phyloP scores from a whole-genome alignment of 1,140 invertebrate genomes.

The Drosophila insularis region DNA sequence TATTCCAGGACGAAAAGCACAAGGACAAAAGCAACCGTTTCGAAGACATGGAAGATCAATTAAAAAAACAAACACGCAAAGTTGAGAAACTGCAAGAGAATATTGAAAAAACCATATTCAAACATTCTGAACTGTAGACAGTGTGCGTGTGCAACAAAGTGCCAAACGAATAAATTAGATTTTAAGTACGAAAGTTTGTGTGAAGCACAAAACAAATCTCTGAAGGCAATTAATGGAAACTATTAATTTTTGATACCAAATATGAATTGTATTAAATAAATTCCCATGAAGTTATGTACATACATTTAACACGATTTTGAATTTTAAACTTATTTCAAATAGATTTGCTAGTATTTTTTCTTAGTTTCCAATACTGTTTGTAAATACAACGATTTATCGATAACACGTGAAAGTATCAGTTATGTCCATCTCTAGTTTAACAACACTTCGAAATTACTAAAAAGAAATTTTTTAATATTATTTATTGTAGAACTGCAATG shows the following conservation, averaged over 20 bases:
- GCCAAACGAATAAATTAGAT: slow-evolving; percentile 68
- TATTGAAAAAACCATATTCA: slow-evolving; percentile 90
- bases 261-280: slow-evolving; percentile 49
- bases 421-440: slow-evolving; percentile 9
- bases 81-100: slow-evolving; percentile 94
- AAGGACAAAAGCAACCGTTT: slow-evolving; percentile 86
- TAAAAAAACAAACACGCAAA: slow-evolving; percentile 91
- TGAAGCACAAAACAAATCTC: slow-evolving; percentile 38
- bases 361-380: not conserved
- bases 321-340: not conserved
- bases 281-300: slow-evolving; percentile 33
- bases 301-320: too few species aligned
- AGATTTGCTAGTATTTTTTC: not conserved
- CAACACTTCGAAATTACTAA: slow-evolving; percentile 13
- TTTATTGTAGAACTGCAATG: slow-evolving; percentile 35
- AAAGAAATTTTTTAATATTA: slow-evolving; percentile 19
- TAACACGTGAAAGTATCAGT: not conserved
- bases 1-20: slow-evolving; percentile 84
- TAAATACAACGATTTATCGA: not conserved
- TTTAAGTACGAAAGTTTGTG: slow-evolving; percentile 31
- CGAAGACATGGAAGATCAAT: slow-evolving; percentile 87
- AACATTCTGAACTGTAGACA: slow-evolving; percentile 86
- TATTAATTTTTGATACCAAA: slow-evolving; percentile 66
- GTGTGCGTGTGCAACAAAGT: slow-evolving; percentile 10
- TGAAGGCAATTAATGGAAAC: slow-evolving; percentile 33